Evolutionary conservation across 64 coral and sea anemone genomes (phyloP), one percentile per base, ranked within the genome.

Genomic region (Actinia equina): DNA sequence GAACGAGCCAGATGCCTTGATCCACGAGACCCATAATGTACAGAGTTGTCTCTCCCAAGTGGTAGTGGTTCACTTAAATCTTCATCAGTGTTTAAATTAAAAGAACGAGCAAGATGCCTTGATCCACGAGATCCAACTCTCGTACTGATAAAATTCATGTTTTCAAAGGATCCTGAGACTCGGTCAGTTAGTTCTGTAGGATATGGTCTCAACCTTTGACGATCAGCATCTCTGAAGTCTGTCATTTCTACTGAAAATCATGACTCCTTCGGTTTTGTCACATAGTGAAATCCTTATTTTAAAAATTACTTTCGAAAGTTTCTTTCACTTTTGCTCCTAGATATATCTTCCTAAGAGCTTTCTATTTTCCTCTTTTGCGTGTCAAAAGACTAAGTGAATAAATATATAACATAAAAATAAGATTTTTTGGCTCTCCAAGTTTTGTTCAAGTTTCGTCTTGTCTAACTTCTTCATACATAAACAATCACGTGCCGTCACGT

Each of bases 1-100:
- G 94, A 90, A 13, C 94, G 91, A 86, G 94, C 94, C 16, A 90
- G 79, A 90, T 96, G 94, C 70, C 94, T 90, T 17, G 94, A 92
- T 54, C 62, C 76, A 79, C 94, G 92, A 52, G 88, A 85, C 1
- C 78, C 49, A 20, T 37, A 37, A 37, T 37, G 30, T 37, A 37
- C 30, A 37, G 30, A 1, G 1, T 37, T 37, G 0, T 37, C 30
- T 37, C 30, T 37, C 30, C 30, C 30, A 37, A 37, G 30, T 37
- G 30, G 30, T 37, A 0, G 30, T 0, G 30, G 30, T 37, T 37
- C 30, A 37, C 30, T 37, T 1, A 37, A 37, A 0, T 37, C 30
- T 1, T 37, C 30, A 37, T 37, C 30, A 37, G 78, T 17, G 55
- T 56, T 23, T 20, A 42, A 84, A 15, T 89, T 89, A 27, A 80